Percentiles rank a stretch among this genome's conserved stretches.
phyloP scores from a whole-genome alignment of 2,113 vertebrate species.

The Gobio gobio region DNA sequence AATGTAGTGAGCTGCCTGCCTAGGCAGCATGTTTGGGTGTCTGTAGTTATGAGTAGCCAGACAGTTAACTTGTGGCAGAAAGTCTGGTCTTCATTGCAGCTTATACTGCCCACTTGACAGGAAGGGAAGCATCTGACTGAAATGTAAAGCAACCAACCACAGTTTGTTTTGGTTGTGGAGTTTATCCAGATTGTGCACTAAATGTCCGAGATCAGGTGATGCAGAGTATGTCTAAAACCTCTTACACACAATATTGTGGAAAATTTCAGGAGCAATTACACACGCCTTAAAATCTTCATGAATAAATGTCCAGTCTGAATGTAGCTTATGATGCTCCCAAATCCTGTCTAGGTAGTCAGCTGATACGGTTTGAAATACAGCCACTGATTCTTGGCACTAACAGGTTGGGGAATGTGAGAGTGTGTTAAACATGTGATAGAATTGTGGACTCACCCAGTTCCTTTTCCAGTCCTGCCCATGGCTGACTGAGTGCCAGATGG shows the following conservation, averaged over 20 bases:
- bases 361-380: neutral
- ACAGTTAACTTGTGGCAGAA: neutral
- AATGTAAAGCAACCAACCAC: neutral
- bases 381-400: neutral
- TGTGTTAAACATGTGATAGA: slow-evolving; percentile 9
- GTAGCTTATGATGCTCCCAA: neutral
- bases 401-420: slow-evolving; percentile 36
- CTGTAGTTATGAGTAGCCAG: neutral
- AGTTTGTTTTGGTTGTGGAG: neutral
- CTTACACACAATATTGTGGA: neutral
- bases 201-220: neutral
- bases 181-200: neutral
- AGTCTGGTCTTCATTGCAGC: neutral
- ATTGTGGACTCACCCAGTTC: slow-evolving; percentile 45
- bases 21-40: neutral
- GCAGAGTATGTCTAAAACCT: neutral
- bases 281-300: neutral
- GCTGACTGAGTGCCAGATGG: neutral
- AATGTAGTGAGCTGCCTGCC: neutral
- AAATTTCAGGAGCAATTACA: neutral
- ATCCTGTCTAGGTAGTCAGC: neutral
- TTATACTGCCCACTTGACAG: neutral
- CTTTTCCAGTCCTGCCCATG: slow-evolving; percentile 15
- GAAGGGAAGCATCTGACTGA: neutral
- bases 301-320: neutral